Base-by-base conservation (phyloP, 2,113 vertebrate genomes). In the Lasiurus cinereus region DNA sequence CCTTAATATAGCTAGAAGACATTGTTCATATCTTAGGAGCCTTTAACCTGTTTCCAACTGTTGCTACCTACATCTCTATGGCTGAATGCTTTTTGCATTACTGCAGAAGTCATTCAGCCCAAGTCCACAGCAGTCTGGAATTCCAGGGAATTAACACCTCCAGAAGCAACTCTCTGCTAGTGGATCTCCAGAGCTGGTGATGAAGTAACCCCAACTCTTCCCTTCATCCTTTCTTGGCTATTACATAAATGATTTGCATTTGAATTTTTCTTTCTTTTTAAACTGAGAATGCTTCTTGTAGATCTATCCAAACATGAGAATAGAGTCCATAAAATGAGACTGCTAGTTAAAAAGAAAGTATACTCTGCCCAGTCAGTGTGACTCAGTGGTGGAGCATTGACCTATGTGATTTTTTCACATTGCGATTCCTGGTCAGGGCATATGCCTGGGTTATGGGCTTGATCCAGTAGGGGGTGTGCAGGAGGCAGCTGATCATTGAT, bases 1-100 rank as follows among this genome's bases (percentile, higher is more conserved):
- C 76, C 79, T 95, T 82, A 93, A 83, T 52, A 73, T 8, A 89
- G 27, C 50, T 8, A 86, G 18, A 50, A 84, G 39, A 88, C 3
- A 79, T 43, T 46, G 31, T 39, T 9, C 6, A 52, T 15, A 62
- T 64, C 84, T 83, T 72, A 67, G 59, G 36, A 85, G 9, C 5
- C 5, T 27, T 64, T 78, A 76, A 54, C 16, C 72, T 80, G 14
- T 39, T 91, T 87, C 74, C 16, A 62, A 1, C 43, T 48, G 3
- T 82, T 21, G 77, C 11, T 92, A 15, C 31, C 15, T 33, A 3
- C 8, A 67, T 22, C 33, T 50, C 52, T 74, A 39, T 27, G 33
- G 1, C 8, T 67, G 7, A 84, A 19, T 19, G 31, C 14, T 78
- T 43, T 46, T 64, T 67, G 14, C 7, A 56, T 13, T 83, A 54